Conservation (phyloP, 2,797 vertebrate species). For the Rousettus madagascariensis region DNA sequence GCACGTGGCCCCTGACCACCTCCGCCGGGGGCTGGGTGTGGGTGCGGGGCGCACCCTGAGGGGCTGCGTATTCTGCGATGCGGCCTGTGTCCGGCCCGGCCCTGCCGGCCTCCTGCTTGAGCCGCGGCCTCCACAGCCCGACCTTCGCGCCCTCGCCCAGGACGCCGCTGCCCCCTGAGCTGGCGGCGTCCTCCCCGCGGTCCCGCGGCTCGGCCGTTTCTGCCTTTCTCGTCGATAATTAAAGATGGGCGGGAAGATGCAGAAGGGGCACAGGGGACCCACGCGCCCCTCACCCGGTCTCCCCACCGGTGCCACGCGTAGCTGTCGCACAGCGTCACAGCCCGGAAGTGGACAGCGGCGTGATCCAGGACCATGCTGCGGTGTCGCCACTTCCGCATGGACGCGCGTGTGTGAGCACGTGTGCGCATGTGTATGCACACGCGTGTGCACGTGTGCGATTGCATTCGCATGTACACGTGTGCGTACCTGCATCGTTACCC, state of each 20-base stretch:
- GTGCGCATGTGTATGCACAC: too few relatives aligned
- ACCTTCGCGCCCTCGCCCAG: too few relatives aligned
- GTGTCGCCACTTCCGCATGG: neutral
- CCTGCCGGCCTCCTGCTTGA: neutral
- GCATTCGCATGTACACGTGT: too few relatives aligned
- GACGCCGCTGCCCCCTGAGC: neutral
- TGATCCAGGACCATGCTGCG: neutral
- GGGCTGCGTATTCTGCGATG: accelerated
- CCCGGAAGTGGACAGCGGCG: neutral
- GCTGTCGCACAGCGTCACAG: neutral
- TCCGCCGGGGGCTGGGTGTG: neutral
- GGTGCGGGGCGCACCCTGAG: accelerated
- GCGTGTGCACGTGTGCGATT: too few relatives aligned
- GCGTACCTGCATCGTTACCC: too few relatives aligned
- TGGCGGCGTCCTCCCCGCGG: neutral
- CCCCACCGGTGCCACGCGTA: accelerated
- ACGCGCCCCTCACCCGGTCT: neutral
- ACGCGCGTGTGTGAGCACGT: too few relatives aligned
- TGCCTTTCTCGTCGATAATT: neutral
- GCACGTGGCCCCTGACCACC: neutral
- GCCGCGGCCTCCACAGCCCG: too few relatives aligned
- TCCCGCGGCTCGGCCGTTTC: neutral
- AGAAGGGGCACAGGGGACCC: neutral
- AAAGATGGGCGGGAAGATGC: neutral
- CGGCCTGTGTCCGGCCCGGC: accelerated